Evolutionary conservation across 2,797 vertebrate genomes (phyloP).

Genomic region (Falco cherrug): DNA sequence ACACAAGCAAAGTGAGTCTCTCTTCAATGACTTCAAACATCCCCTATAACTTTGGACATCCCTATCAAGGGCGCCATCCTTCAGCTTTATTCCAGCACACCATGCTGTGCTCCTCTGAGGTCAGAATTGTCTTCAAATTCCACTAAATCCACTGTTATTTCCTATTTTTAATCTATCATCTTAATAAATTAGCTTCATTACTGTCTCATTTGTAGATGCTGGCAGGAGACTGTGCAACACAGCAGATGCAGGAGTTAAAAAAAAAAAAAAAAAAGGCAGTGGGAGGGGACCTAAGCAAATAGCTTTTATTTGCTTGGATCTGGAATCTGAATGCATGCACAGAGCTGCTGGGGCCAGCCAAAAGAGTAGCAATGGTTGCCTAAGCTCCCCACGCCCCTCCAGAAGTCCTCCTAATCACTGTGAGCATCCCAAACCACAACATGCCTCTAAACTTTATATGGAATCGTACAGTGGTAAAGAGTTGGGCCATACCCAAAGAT

Average conservation of each 20-base stretch:
- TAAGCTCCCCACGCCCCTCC: not conserved
- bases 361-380: not conserved
- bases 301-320: not conserved
- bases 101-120: not conserved
- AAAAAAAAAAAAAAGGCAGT: not conserved
- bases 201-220: not conserved
- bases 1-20: not conserved
- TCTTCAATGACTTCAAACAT: not conserved
- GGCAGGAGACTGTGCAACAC: not conserved
- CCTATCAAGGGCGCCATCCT: not conserved
- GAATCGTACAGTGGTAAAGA: not conserved
- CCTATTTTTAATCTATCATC: not conserved
- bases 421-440: not conserved
- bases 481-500: not conserved
- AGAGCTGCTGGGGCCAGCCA: not conserved
- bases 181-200: not conserved
- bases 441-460: fast-evolving
- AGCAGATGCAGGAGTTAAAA: not conserved
- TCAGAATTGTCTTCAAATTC: not conserved
- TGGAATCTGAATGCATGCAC: fast-evolving
- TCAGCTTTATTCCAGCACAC: not conserved
- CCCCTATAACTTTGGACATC: not conserved
- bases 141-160: not conserved
- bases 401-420: not conserved
- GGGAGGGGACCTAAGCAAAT: not conserved